Evolutionary conservation across 2,113 vertebrate genomes (phyloP).

Genomic region (Ornithorhynchus anatinus): DNA sequence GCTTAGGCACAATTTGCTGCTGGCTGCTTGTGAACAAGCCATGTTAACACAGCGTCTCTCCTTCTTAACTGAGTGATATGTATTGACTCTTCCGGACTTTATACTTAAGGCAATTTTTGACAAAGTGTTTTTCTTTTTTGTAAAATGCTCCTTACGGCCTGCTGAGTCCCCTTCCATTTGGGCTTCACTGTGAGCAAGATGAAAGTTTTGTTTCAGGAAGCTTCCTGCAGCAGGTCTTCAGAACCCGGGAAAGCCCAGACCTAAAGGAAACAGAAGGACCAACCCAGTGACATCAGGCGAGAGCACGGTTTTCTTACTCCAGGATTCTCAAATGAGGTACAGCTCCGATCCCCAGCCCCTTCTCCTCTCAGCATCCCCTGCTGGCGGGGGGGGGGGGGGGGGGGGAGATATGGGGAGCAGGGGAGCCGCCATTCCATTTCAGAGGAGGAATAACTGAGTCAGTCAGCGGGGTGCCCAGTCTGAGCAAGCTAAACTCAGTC

Average conservation of each 20-base stretch:
- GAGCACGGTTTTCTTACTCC: no score
- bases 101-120: constrained; percentile 77
- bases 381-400: no score
- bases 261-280: background rate
- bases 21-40: constrained; percentile 69
- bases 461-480: no score
- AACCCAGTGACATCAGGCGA: background rate
- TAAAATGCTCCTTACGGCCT: constrained; percentile 34
- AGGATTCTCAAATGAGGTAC: no score
- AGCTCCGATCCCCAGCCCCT: no score
- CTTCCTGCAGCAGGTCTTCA: constrained; percentile 27
- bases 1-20: constrained; percentile 80
- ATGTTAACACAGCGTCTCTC: constrained; percentile 48
- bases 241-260: background rate
- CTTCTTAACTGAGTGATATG: constrained; percentile 59
- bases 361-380: no score
- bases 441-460: no score
- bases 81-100: constrained; percentile 58
- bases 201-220: constrained; percentile 47
- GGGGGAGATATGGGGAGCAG: no score
- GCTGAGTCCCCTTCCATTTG: constrained; percentile 4
- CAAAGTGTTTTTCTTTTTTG: constrained; percentile 44
- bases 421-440: no score
- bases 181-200: constrained; percentile 58
- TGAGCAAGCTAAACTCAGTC: no score